phyloP scores from a whole-genome alignment of 2,888 invertebrate species.

The Drosophila birchii region DNA sequence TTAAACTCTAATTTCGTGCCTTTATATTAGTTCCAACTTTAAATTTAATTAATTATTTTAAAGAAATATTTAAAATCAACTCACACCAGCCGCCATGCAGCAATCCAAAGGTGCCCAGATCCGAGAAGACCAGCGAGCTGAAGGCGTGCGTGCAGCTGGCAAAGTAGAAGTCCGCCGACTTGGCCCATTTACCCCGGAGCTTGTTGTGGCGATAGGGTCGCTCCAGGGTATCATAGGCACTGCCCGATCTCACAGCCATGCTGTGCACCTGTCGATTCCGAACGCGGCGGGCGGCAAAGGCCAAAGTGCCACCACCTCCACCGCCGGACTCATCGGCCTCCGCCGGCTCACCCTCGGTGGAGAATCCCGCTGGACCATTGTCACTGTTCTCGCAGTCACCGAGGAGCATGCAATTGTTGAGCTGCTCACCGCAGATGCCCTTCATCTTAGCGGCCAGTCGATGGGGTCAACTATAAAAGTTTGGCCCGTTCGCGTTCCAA shows the following conservation, averaged over 20 bases:
- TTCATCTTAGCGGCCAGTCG: constrained; percentile 64
- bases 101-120: constrained; percentile 86
- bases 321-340: constrained; percentile 6
- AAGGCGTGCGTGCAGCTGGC: constrained; percentile 94
- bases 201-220: constrained; percentile 83
- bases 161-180: constrained; percentile 90
- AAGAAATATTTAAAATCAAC: constrained; percentile 24
- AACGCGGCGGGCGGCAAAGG: constrained; percentile 27
- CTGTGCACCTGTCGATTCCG: constrained; percentile 68
- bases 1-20: no score
- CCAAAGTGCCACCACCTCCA: constrained; percentile 1
- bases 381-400: constrained; percentile 50
- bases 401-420: constrained; percentile 74
- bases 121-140: constrained; percentile 92
- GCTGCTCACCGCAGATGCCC: constrained; percentile 79
- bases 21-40: not conserved
- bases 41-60: not conserved
- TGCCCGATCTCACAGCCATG: constrained; percentile 68
- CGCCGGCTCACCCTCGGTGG: not conserved
- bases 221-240: constrained; percentile 82
- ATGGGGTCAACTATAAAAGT: constrained; percentile 35
- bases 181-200: constrained; percentile 89
- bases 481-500: constrained; percentile 17
- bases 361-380: constrained; percentile 8
- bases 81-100: constrained; percentile 81